Evolutionary conservation across 2,888 invertebrate genomes (phyloP).

Genomic region (Colletes collaris): DNA sequence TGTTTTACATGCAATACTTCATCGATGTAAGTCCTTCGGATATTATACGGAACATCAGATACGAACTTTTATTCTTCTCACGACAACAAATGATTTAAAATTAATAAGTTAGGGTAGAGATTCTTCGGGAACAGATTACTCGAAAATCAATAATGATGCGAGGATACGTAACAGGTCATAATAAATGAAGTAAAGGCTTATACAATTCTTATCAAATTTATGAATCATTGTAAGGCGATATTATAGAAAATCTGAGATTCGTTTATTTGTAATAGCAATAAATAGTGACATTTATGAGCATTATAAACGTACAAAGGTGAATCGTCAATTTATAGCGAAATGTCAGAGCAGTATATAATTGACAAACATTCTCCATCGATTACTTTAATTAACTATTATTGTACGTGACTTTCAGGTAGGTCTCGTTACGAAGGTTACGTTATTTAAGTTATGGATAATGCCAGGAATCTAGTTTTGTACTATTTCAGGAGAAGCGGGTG

Average conservation of each 20-base stretch:
- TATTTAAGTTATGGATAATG: slow-evolving; percentile 28
- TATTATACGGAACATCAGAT: neutral
- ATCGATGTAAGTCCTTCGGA: neutral
- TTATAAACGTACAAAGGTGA: neutral
- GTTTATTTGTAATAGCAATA: neutral
- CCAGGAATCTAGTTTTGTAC: slow-evolving; percentile 12
- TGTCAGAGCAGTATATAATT: slow-evolving; percentile 13
- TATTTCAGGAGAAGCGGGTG: slow-evolving; percentile 17
- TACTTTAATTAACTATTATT: slow-evolving; percentile 1
- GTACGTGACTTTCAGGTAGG: slow-evolving; percentile 9
- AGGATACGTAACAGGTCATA: neutral
- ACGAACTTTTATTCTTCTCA: neutral
- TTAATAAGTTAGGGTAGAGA: neutral
- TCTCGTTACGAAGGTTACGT: slow-evolving; percentile 13
- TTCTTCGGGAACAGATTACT: neutral
- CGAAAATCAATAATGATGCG: too few relatives aligned
- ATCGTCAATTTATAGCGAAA: slow-evolving; percentile 2
- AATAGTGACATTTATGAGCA: neutral
- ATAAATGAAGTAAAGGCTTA: neutral
- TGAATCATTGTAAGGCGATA: too few relatives aligned
- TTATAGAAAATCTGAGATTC: too few relatives aligned
- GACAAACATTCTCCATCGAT: slow-evolving; percentile 16
- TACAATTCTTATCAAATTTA: neutral
- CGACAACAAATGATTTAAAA: neutral
- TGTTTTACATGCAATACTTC: neutral